These are phyloP conservation scores for Laspeyria flexula DNA, from an alignment of 2,888 invertebrate species.

Conservation along the genomic window DNA sequence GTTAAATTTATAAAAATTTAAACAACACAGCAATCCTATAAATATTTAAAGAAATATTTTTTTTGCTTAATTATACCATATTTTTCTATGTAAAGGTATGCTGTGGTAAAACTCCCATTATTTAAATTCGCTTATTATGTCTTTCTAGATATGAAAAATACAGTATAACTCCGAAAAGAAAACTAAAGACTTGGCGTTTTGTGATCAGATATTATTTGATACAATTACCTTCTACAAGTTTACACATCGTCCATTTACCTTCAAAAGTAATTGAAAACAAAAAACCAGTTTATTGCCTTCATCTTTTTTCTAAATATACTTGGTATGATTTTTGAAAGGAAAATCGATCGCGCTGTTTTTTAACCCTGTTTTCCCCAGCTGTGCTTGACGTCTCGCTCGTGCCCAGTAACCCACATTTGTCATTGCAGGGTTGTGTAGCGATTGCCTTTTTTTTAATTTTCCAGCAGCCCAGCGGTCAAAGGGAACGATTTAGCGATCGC, in stretches of 20 bases:
- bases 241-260: slow-evolving; percentile 8
- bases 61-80: too few species aligned
- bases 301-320: slow-evolving; percentile 10
- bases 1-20: too few species aligned
- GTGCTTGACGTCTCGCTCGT: slow-evolving; percentile 54
- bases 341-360: slow-evolving; percentile 39
- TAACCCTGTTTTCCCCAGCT: slow-evolving; percentile 42
- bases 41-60: too few species aligned
- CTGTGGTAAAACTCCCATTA: too few species aligned
- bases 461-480: slow-evolving; percentile 32
- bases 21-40: too few species aligned
- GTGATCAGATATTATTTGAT: too few species aligned
- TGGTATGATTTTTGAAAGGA: slow-evolving; percentile 14
- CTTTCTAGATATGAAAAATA: too few species aligned
- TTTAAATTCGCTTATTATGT: too few species aligned
- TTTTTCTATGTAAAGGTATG: too few species aligned
- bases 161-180: too few species aligned
- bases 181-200: too few species aligned
- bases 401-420: slow-evolving; percentile 61
- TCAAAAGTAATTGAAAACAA: slow-evolving; percentile 33
- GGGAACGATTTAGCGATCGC: slow-evolving; percentile 28
- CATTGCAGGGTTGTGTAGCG: slow-evolving; percentile 41
- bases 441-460: slow-evolving; percentile 30
- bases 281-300: slow-evolving; percentile 24
- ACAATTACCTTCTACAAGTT: too few species aligned